A percentile compares a stretch with the other conserved stretches of the same genome.
Evolutionary conservation across 2,888 invertebrate genomes (phyloP).

Genomic region (Lasioglossum malachurum): DNA sequence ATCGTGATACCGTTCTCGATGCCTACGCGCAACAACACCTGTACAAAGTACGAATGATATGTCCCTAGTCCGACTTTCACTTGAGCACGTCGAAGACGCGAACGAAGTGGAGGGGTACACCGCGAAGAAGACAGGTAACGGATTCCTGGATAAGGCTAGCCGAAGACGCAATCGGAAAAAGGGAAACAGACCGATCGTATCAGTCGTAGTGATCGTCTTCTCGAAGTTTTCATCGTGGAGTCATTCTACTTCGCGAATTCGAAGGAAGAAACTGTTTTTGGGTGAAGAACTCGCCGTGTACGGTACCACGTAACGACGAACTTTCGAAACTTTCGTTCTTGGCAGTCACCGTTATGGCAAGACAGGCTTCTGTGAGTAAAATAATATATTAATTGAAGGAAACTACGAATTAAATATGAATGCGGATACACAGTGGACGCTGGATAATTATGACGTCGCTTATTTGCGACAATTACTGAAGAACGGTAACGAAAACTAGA

Average conservation of each 20-base stretch:
- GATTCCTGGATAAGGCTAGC: slow-evolving; percentile 38
- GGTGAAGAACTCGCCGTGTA: background rate
- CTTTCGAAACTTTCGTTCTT: slow-evolving; percentile 43
- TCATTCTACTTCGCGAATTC: background rate
- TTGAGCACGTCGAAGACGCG: slow-evolving; percentile 28
- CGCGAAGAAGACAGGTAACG: slow-evolving; percentile 42
- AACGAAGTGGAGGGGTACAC: slow-evolving; percentile 46
- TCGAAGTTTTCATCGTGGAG: background rate
- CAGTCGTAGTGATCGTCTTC: background rate
- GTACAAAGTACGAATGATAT: slow-evolving; percentile 33
- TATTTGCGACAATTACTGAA: background rate
- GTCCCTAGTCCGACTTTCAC: slow-evolving; percentile 64
- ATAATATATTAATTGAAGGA: background rate
- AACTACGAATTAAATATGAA: background rate
- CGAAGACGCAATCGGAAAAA: slow-evolving; percentile 41
- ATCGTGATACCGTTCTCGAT: background rate
- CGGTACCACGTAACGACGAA: slow-evolving; percentile 6
- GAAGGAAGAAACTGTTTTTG: background rate
- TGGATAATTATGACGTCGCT: background rate
- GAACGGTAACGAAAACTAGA: background rate
- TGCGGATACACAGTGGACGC: background rate
- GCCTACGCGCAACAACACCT: slow-evolving; percentile 35
- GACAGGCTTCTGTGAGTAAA: slow-evolving; percentile 56
- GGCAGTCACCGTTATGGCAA: slow-evolving; percentile 41
- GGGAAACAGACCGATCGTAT: slow-evolving; percentile 34